Percentiles rank a stretch among this genome's conserved stretches.
Conservation (phyloP, 2,113 vertebrate genomes). For the Xiphias gladius region DNA sequence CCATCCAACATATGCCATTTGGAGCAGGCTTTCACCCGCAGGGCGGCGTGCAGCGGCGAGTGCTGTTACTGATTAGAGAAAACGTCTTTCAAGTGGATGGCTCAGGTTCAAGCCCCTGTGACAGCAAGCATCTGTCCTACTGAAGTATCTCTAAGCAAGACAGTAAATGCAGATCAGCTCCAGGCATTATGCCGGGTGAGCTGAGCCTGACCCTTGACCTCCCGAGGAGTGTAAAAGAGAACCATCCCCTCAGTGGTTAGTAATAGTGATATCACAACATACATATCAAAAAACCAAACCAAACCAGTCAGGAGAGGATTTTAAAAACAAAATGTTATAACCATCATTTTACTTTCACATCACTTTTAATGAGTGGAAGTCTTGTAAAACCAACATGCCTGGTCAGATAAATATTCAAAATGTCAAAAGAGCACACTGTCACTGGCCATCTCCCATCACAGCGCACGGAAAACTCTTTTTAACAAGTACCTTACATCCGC, state of each 20-base stretch:
- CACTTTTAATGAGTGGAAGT: constrained; percentile 6
- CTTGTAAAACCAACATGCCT: background rate
- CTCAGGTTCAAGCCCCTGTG: constrained; percentile 30
- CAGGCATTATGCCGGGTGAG: background rate
- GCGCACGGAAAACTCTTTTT: constrained; percentile 1
- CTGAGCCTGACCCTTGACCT: constrained; percentile 35
- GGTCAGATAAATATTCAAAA: constrained; percentile 26
- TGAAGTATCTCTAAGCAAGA: constrained; percentile 41
- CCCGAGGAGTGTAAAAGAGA: constrained; percentile 13
- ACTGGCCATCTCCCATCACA: background rate
- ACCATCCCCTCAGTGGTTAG: background rate
- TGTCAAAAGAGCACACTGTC: background rate
- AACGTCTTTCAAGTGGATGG: constrained; percentile 18
- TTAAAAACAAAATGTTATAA: background rate
- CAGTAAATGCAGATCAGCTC: constrained; percentile 26
- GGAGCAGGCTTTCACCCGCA: constrained; percentile 15
- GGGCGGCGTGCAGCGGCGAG: background rate
- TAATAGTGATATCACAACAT: constrained; percentile 8
- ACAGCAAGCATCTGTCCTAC: constrained; percentile 48
- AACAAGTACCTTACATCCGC: constrained; percentile 5
- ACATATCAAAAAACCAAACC: background rate
- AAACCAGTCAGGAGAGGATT: background rate
- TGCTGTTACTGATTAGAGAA: constrained; percentile 28
- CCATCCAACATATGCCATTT: background rate
- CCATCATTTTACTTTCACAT: background rate